phyloP scores from a whole-genome alignment of 2,113 vertebrate species.

The Corythornis vintsioides region DNA sequence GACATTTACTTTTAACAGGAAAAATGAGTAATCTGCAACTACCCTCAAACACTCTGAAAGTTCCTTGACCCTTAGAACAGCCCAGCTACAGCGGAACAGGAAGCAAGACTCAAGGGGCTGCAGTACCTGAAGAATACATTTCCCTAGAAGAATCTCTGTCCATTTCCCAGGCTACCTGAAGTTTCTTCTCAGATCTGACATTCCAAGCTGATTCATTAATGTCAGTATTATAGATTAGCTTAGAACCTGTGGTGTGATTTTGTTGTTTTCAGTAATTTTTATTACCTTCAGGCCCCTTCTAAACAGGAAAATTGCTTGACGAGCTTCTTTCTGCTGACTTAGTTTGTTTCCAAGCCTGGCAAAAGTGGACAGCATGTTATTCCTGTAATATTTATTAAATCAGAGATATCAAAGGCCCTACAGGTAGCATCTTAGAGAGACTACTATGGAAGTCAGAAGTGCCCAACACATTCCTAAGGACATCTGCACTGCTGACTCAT shows the following conservation, averaged over 20 bases:
- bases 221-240: neutral
- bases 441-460: neutral
- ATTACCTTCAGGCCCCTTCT: slow-evolving; percentile 91
- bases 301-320: slow-evolving; percentile 94
- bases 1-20: neutral
- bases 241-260: neutral
- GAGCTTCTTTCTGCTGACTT: slow-evolving; percentile 86
- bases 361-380: slow-evolving; percentile 69
- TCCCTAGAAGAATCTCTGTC: neutral
- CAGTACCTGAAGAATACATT: neutral
- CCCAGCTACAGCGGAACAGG: neutral
- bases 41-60: neutral
- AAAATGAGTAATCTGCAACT: neutral
- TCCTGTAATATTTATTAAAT: slow-evolving; percentile 69
- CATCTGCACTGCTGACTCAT: neutral
- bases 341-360: slow-evolving; percentile 79
- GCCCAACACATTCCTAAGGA: neutral
- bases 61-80: neutral
- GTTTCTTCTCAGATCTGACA: neutral
- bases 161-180: neutral
- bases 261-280: neutral
- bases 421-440: neutral
- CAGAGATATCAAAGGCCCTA: neutral
- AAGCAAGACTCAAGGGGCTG: neutral
- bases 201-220: neutral